Percentiles rank a stretch among this genome's conserved stretches.
Conservation (phyloP, 2,888 invertebrate genomes). For the Brachylomia viminalis region DNA sequence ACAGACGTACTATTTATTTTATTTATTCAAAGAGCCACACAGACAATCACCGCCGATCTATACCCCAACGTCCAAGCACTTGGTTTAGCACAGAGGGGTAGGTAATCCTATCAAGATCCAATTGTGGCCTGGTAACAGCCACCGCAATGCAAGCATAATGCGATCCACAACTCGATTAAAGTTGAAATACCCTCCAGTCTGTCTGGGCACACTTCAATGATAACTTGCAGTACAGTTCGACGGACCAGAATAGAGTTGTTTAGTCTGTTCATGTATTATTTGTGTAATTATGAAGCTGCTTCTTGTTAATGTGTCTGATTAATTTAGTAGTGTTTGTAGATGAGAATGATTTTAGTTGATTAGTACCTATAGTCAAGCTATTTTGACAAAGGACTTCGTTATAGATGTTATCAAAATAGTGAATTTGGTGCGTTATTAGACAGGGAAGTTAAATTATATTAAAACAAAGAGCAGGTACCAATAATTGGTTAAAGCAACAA, state of each 20-base stretch:
- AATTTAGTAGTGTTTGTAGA: background rate
- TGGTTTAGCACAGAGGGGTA: slow-evolving; percentile 77
- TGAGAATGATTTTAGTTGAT: background rate
- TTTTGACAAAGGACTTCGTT: background rate
- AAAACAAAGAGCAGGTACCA: background rate
- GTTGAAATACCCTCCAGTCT: slow-evolving; percentile 72
- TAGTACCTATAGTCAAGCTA: background rate
- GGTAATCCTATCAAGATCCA: slow-evolving; percentile 74
- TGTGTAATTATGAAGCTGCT: background rate
- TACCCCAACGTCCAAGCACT: slow-evolving; percentile 58
- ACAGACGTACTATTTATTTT: background rate
- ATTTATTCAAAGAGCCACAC: background rate
- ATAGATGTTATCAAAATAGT: background rate
- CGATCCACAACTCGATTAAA: slow-evolving; percentile 78
- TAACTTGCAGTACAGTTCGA: slow-evolving; percentile 51
- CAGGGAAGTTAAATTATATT: background rate
- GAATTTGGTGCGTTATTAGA: background rate
- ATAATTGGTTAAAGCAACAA: background rate
- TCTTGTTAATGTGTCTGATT: background rate
- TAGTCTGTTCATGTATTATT: slow-evolving; percentile 23
- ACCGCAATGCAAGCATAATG: slow-evolving; percentile 78
- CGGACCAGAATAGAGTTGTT: slow-evolving; percentile 24
- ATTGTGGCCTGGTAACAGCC: slow-evolving; percentile 68
- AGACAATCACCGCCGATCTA: background rate
- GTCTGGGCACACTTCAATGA: slow-evolving; percentile 63